Evolutionary conservation across 2,888 invertebrate genomes (phyloP).

Genomic region (Chrysodeixis includens): DNA sequence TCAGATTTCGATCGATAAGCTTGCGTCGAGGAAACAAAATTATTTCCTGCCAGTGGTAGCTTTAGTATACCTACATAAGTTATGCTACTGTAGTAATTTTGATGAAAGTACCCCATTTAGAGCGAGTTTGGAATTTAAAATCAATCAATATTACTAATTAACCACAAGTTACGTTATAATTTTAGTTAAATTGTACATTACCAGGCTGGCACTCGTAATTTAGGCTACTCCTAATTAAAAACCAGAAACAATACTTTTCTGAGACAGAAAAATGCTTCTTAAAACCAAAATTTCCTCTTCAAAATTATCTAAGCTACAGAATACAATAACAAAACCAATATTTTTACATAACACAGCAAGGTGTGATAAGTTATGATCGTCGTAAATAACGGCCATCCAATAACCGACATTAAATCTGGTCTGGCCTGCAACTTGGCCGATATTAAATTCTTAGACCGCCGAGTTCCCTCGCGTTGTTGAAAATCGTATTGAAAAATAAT

Average conservation of each 20-base stretch:
- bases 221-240: too few species aligned
- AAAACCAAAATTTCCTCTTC: background rate
- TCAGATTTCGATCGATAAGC: constrained; percentile 18
- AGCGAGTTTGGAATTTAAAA: too few species aligned
- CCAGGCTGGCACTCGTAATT: too few species aligned
- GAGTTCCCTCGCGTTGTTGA: constrained; percentile 57
- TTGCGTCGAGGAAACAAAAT: constrained; percentile 10
- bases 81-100: background rate
- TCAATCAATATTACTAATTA: too few species aligned
- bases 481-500: constrained; percentile 51
- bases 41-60: background rate
- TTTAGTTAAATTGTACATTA: too few species aligned
- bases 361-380: constrained; percentile 61
- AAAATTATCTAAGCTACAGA: background rate
- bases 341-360: constrained; percentile 42
- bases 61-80: background rate
- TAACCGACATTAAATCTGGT: constrained; percentile 73
- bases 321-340: background rate
- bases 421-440: constrained; percentile 44
- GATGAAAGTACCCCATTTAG: too few species aligned
- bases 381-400: constrained; percentile 76
- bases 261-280: too few species aligned
- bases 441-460: constrained; percentile 65
- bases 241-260: too few species aligned
- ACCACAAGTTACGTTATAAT: too few species aligned